Base-by-base conservation (phyloP, 2,113 vertebrate species). In the Amblyornis subalaris region DNA sequence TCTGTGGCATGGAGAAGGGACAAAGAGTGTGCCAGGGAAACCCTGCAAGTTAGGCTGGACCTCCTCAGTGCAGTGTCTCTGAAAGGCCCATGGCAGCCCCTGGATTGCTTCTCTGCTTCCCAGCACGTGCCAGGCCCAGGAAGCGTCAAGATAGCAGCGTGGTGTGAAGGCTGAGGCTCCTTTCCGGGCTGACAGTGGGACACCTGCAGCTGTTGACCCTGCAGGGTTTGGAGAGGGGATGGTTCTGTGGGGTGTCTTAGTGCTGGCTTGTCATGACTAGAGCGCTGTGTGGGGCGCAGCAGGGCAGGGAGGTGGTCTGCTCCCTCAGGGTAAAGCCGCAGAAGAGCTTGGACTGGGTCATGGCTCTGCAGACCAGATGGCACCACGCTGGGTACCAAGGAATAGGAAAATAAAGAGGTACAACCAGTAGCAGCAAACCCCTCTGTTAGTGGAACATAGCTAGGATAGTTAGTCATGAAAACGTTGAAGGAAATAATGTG, bases 201-300 rank as follows among this genome's bases (percentile, higher is more conserved):
- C 24, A 44, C 12, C n/a, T 67, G 42, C 28, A 44, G 73, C 17
- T 47, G 28, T 7, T 76, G 53, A 3, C 23, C 21, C 40, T 65
- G 58, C 36, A 26, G 35, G 4, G 33, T 74, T 35, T 82, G 57
- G 66, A 44, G 77, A 26, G 42, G 14, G 36, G 24, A 3, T 0
- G 16, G 18, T 47, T 71, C 14, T 1, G 2, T 22, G 28, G 1
- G 0, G 8, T 35, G 24, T 10, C 54, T 12, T 45, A 25, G 35
- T 12, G 17, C 60, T 45, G 47, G 7, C 22, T 70, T 42, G 2
- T 14, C 12, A 10, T 50, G 42, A 18, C 65, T 51, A 0, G 3
- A 28, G n/a, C 0, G 0, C 13, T 3, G 9, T 5, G 5, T 31
- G 60, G n/a, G 65, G 54, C 67, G 64, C 14, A 4, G 53, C 23